phyloP scores from a whole-genome alignment of 2,797 vertebrate species.

The Atherinosoma microstoma region DNA sequence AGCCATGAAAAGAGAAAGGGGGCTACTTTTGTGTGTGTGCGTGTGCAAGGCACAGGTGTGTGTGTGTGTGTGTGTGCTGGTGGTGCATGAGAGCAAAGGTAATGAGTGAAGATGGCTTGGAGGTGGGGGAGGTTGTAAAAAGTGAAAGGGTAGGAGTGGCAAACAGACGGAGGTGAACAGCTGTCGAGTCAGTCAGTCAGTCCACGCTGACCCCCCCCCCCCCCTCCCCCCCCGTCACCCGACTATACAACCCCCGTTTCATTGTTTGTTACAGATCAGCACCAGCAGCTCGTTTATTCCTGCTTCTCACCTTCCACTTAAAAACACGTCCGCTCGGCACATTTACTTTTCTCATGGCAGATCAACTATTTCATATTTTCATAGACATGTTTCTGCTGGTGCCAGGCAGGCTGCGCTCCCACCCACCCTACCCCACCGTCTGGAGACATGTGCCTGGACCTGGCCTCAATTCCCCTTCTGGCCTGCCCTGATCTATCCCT shows the following conservation, averaged over 20 bases:
- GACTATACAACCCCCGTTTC: slow-evolving; percentile 46
- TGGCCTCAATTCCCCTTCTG: slow-evolving; percentile 51
- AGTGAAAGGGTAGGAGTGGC: slow-evolving; percentile 65
- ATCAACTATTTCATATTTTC: slow-evolving; percentile 1
- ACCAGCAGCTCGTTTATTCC: slow-evolving; percentile 19
- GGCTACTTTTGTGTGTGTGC: slow-evolving; percentile 15
- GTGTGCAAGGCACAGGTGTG: slow-evolving; percentile 5
- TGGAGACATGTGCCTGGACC: slow-evolving; percentile 37
- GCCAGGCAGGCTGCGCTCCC: slow-evolving; percentile 53
- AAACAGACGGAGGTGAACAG: slow-evolving; percentile 59
- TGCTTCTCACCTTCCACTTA: background rate
- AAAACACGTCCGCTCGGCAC: background rate
- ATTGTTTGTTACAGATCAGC: slow-evolving; percentile 49
- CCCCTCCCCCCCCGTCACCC: slow-evolving; percentile 58
- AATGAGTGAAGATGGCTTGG: slow-evolving; percentile 20
- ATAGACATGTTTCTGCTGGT: slow-evolving; percentile 41
- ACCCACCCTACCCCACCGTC: slow-evolving; percentile 5
- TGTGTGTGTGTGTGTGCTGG: slow-evolving; percentile 13
- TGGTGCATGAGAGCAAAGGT: slow-evolving; percentile 42
- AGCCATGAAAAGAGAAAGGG: slow-evolving; percentile 44
- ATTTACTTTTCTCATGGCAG: background rate
- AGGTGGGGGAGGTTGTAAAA: slow-evolving; percentile 45
- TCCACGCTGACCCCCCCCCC: no score
- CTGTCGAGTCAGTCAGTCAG: slow-evolving; percentile 60
- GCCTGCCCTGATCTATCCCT: slow-evolving; percentile 52